phyloP scores from a whole-genome alignment of 2,888 invertebrate genomes.

The Aleiodes testaceus region DNA sequence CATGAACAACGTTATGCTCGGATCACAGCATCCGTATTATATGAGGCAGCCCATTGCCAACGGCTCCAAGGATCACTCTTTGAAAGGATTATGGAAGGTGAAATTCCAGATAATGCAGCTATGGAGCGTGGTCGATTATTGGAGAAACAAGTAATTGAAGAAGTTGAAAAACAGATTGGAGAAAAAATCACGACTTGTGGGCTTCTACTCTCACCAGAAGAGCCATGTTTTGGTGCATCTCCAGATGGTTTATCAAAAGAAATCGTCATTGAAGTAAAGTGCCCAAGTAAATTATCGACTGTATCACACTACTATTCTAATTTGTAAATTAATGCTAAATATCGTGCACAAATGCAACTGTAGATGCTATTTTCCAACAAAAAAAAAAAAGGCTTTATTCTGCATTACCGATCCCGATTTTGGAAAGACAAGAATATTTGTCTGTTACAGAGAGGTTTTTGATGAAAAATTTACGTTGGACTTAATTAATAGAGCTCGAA shows the following conservation, averaged over 20 bases:
- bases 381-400: constrained; percentile 52
- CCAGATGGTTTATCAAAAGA: constrained; percentile 55
- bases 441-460: constrained; percentile 40
- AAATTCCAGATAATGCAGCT: constrained; percentile 1
- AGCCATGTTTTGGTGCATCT: constrained; percentile 51
- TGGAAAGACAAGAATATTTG: constrained; percentile 42
- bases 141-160: background rate
- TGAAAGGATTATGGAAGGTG: background rate
- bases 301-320: constrained; percentile 46
- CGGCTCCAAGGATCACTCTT: background rate
- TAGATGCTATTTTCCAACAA: constrained; percentile 57
- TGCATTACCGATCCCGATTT: constrained; percentile 56
- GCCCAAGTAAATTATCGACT: constrained; percentile 49
- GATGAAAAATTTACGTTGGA: constrained; percentile 40
- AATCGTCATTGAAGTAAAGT: constrained; percentile 58
- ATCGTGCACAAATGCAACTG: constrained; percentile 55
- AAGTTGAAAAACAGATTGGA: no score
- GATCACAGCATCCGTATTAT: background rate
- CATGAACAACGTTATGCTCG: background rate
- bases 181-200: background rate
- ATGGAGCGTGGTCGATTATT: background rate
- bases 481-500: constrained; percentile 45
- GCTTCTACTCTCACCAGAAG: constrained; percentile 30
- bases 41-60: background rate
- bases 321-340: constrained; percentile 47